Evolutionary conservation across 2,797 vertebrate species (phyloP), one percentile per base, ranked within the genome.

Genomic region (Acipenser oxyrinchus): DNA sequence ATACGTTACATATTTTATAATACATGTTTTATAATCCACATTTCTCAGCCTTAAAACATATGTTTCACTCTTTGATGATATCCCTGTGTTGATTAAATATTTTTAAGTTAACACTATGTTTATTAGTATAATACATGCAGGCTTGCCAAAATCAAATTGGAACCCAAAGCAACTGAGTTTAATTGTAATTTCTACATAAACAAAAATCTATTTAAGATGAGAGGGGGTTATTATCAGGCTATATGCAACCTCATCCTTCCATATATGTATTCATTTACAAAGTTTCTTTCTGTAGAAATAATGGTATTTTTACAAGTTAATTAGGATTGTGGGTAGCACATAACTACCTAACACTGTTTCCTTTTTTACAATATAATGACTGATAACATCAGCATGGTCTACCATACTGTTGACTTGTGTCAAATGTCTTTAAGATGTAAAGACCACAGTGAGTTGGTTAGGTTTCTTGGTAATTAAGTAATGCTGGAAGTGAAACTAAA

Each of bases 101-200:
- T 89, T 90, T 90, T 90, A 82, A 85, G 79, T 76, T 86, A 81
- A 84, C 82, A 74, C 85, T 88, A 82, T 89, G 89, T 89, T 90
- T 89, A 90, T 91, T 91, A 88, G 82, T 86, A 86, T 87, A 87
- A 87, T 87, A 83, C 86, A 80, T 87, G 83, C 84, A 86, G 84
- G 86, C 84, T 85, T 86, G 84, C 77, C 84, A 84, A 84, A 88
- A 89, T 90, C 87, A 90, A 90, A 89, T 89, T 87, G 88, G 87
- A 91, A 90, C 87, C 87, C 87, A 89, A 89, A 90, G 90, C 88
- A 88, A 89, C 11, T 6, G 7, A 37, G 37, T 11, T 58, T n/a
- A 58, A 58, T 58, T 58, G 55, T 37, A 58, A 58, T 11, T 58
- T 6, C 51, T 13, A 10, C 5, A 48, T 55, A 11, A n/a, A 62